Base-by-base conservation (phyloP, 2,888 invertebrate genomes). In the Notodonta ziczac region DNA sequence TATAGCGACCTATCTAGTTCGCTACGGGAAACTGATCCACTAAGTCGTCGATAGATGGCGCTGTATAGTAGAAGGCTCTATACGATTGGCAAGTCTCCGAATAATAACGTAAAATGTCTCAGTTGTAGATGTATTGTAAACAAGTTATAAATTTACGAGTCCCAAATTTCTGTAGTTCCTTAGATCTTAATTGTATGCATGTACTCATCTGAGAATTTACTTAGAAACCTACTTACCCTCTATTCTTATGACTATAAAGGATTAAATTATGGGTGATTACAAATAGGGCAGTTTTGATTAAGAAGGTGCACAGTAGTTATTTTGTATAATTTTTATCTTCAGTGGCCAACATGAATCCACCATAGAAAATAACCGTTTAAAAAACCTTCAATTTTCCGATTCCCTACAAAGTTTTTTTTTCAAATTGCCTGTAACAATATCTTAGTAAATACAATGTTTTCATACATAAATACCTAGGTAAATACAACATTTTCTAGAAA, bases 171-270 rank as follows among this genome's bases (percentile, higher is more conserved):
- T 61, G 66, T 84, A 80, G 82, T 67, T 63, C 58, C 48, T 65
- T 74, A 80, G 76, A 74, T 72, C 71, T 73, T 70, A 62, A 68
- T 63, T 73, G 72, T 77, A 72, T 75, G 76, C 67, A 70, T 80
- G 77, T 72, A 64, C 64, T 63, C 66, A 62, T 63, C 60, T 68
- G 52, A 61, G 48, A 61, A 59, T 63, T 67, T 56, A 54, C 12
- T 44, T 66, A 68, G 62, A 60, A 56, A 35, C 56, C 62, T 14
- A 32, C 58, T 16, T 14, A 52, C 52, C 32, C 10, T 35, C 32
- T 65, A 65, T 53, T 57, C 50, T 57, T 68, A 60, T 52, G 59
- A 55, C 57, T 65, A 57, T 67, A 50, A 40, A 39, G 46, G 3
- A 52, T 32, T 12, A 13, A 13, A 7, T 7, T 35, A 35, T 3